Evolutionary conservation across 2,888 invertebrate genomes (phyloP), one percentile per base, ranked within the genome.

Genomic region (Drosophila anomelani): DNA sequence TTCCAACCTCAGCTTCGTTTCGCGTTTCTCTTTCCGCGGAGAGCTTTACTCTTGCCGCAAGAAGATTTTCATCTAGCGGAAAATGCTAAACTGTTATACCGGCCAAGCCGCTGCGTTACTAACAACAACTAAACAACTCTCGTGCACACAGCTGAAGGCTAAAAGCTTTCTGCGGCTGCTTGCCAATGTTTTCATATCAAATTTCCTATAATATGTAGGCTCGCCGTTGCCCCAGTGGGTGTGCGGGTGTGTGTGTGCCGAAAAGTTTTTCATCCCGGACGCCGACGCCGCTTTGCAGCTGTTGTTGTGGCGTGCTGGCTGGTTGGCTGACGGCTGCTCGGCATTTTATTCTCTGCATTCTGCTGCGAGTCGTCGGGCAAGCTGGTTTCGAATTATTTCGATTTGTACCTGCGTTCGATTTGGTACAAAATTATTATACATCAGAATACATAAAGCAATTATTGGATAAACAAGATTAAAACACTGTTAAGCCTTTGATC

Each of bases 351-450:
- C 69, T 81, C 71, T 72, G 80, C 85, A 82, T 85, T 85, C 80
- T 75, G 80, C 75, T 71, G 79, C 76, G 76, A 84, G 87, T 77
- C 72, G 87, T 86, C 76, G 86, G 76, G 61, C 66, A 78, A 68
- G 83, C 75, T 72, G 82, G 53, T 71, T 71, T 55, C 53, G 73
- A 60, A 41, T 55, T 34, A 17, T 23, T 69, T 75, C 79, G 73
- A 66, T 74, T 67, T 73, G 20, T 51, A 54, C 20, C 58, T 61
- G 41, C 55, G 62, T 41, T 63, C 55, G 55, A 44, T 17, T 17
- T 15, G 36, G 26, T 56, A 17, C 10, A 32, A 13, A 43, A 3
- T n/a, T 53, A 41, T 13, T 41, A 41, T 43, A 55, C 13, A 55
- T 29, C 13, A 34, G 17, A 43, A 34, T 41, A 6, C 54, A 34